Conservation (phyloP, 2,113 vertebrate species). For the Phyllostomus hastatus region DNA sequence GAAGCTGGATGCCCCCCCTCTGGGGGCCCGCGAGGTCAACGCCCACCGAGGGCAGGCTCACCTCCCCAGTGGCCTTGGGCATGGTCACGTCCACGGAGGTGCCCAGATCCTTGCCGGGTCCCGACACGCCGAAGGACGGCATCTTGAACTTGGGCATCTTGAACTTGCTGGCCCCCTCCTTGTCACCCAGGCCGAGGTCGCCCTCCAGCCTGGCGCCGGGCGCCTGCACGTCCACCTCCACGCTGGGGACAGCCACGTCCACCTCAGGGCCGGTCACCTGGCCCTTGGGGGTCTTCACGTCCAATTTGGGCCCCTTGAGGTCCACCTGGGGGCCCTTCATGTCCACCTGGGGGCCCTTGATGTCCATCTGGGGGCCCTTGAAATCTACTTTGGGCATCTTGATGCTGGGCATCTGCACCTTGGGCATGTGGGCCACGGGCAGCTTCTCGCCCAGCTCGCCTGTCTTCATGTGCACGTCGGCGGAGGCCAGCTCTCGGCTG, state of each 20-base stretch:
- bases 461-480: neutral
- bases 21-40: neutral
- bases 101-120: neutral
- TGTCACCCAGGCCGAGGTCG: neutral
- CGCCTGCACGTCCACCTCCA: neutral
- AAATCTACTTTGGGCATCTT: too few species aligned
- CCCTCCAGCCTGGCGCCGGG: accelerated
- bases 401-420: neutral
- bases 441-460: too few species aligned
- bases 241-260: neutral
- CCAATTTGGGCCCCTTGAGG: too few species aligned
- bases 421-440: neutral
- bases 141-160: constrained; percentile 56
- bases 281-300: neutral
- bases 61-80: neutral
- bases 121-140: neutral
- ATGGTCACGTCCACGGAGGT: neutral
- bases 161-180: neutral
- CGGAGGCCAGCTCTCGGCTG: neutral
- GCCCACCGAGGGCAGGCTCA: neutral
- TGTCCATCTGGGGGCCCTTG: too few species aligned
- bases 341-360: neutral
- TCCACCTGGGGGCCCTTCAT: accelerated
- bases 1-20: neutral
- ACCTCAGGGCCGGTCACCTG: accelerated